Percentiles rank a stretch among this genome's conserved stretches.
Evolutionary conservation across 2,113 vertebrate species (phyloP).

Genomic region (Octodon degus): DNA sequence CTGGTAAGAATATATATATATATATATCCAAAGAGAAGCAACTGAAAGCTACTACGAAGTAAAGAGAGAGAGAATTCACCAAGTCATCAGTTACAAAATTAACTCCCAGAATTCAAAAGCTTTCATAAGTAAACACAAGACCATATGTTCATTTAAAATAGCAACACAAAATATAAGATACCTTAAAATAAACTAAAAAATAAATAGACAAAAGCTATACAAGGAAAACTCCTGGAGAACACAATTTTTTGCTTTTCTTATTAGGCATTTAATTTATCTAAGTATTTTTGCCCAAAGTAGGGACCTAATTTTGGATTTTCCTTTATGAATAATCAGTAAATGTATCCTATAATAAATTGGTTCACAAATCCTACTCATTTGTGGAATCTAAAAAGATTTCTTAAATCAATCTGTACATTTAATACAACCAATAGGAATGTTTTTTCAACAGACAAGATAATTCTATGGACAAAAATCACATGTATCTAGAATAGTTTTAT

Average conservation of each 20-base stretch:
- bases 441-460: not conserved
- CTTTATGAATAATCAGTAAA: not conserved
- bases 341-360: not conserved
- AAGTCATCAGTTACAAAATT: not conserved
- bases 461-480: not conserved
- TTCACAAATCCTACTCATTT: not conserved
- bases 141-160: not conserved
- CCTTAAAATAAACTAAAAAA: constrained; percentile 1
- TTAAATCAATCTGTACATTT: not conserved
- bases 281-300: not conserved
- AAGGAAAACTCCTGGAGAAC: constrained; percentile 8
- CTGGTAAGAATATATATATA: not conserved
- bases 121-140: constrained; percentile 22
- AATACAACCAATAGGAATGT: not conserved
- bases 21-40: not conserved
- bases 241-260: not conserved
- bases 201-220: not conserved
- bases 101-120: not conserved
- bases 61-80: not conserved
- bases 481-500: not conserved
- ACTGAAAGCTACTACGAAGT: not conserved
- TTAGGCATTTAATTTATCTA: not conserved
- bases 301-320: constrained; percentile 15
- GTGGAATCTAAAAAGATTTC: not conserved
- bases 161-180: not conserved